Conservation (phyloP, 2,797 vertebrate species). For the Myiothlypis coronata region DNA sequence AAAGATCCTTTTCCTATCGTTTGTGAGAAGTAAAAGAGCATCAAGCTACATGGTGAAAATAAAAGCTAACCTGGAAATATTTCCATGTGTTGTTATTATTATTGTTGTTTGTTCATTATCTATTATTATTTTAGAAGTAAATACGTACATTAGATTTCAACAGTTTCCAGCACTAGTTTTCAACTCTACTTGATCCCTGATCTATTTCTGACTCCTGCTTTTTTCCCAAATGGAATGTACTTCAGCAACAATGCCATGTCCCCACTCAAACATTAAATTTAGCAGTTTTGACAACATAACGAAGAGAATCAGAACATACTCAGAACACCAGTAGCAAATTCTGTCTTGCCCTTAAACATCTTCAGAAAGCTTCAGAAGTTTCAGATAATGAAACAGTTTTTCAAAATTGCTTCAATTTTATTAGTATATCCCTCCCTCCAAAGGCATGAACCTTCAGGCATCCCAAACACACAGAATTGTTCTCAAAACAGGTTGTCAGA, state of each 20-base stretch:
- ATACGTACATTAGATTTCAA: not conserved
- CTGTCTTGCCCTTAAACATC: not conserved
- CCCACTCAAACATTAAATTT: not conserved
- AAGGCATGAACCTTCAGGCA: not conserved
- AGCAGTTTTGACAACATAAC: not conserved
- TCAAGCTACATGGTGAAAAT: not conserved
- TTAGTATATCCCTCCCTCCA: not conserved
- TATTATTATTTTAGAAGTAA: not conserved
- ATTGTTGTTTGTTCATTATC: not conserved
- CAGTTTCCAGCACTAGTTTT: not conserved
- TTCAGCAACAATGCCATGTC: not conserved
- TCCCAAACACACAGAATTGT: not conserved
- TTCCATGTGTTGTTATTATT: not conserved
- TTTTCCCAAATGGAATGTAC: not conserved
- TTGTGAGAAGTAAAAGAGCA: not conserved
- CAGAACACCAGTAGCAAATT: not conserved
- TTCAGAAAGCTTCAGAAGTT: not conserved
- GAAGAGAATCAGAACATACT: not conserved
- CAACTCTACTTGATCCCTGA: not conserved
- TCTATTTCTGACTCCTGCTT: not conserved
- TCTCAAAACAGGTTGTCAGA: not conserved
- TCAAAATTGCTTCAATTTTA: not conserved
- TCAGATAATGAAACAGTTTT: not conserved
- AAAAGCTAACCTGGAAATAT: not conserved
- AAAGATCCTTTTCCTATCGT: not conserved